Base-by-base conservation (phyloP, 2,888 invertebrate genomes). In the Periphyllus acericola region DNA sequence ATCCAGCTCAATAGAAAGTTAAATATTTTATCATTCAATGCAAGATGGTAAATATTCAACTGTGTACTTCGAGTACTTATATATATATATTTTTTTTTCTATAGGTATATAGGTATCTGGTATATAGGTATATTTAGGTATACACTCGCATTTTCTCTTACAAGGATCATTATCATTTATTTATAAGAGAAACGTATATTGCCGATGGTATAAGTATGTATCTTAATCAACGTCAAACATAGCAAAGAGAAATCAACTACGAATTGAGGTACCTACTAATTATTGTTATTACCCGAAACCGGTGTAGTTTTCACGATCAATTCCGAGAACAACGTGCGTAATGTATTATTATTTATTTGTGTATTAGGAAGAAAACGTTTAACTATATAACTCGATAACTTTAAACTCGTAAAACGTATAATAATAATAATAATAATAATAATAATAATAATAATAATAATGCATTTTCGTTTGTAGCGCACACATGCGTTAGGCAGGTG, bases 201-300 rank as follows among this genome's bases (percentile, higher is more conserved):
- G 71, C 71, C 55, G 9, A 52, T 32, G 21, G 21, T 78, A 78
- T 29, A 78, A 55, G 55, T 78, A 55, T 78, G 32, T 83, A 83
- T 60, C 83, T 36, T 60, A 75, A 83, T 83, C 83, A 60, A 83
- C 83, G 74, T 29, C 29, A 46, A 36, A 74, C 55, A 60, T 83
- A 34, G 36, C 55, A 83, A 83, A 83, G 83, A 60, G 83, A 83
- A 83, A 83, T 83, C 83, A 74, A 74, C 60, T 34, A 74, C 34
- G 11, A 55, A 74, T 72, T 40, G 19, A 79, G 55, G 34, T 34
- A 34, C 11, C 8, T 68, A 36, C 14, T 66, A 52, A 46, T 74
- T 72, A 83, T 72, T 72, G 29, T 82, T 71, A 82, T 66, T 46
- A 46, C 68, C 72, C 36, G 34, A 55, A 74, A 83, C 83, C 19